These are phyloP conservation scores for Mya arenaria DNA, from an alignment of 1,140 invertebrate species.

Conservation along the genomic window DNA sequence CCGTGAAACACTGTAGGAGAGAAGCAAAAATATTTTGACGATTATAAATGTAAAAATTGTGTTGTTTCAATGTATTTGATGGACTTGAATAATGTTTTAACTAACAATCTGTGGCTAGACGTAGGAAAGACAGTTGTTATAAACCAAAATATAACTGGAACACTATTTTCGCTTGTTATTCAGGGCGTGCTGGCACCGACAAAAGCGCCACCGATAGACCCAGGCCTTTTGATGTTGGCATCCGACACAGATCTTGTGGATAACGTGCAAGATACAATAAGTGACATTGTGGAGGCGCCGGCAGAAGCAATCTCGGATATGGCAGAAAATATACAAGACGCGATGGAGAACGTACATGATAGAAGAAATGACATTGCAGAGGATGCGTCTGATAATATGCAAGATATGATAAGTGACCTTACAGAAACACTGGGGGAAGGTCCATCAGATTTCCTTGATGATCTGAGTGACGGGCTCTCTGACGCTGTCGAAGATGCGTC, in stretches of 20 bases:
- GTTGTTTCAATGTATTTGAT: too few species aligned
- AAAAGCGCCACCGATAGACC: slow-evolving; percentile 3
- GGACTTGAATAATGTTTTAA: too few species aligned
- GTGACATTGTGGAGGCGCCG: background rate
- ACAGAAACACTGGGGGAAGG: background rate
- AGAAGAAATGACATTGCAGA: background rate
- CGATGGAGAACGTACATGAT: background rate
- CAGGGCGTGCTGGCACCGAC: background rate
- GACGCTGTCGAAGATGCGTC: background rate
- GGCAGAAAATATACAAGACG: background rate
- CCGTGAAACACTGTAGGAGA: too few species aligned
- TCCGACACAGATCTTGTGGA: slow-evolving; percentile 21
- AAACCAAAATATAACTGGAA: too few species aligned
- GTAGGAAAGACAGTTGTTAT: too few species aligned
- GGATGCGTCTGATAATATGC: background rate
- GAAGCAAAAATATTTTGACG: too few species aligned
- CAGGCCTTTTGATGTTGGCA: background rate
- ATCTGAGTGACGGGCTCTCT: background rate
- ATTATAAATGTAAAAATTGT: too few species aligned
- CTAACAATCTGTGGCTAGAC: too few species aligned
- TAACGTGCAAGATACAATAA: slow-evolving; percentile 8
- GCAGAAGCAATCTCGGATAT: slow-evolving; percentile 20
- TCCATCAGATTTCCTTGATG: background rate
- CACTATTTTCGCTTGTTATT: too few species aligned
- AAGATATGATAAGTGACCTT: background rate